Evolutionary conservation across 2,113 vertebrate species (phyloP).

Genomic region (Gnathonemus echidnorhynchus): DNA sequence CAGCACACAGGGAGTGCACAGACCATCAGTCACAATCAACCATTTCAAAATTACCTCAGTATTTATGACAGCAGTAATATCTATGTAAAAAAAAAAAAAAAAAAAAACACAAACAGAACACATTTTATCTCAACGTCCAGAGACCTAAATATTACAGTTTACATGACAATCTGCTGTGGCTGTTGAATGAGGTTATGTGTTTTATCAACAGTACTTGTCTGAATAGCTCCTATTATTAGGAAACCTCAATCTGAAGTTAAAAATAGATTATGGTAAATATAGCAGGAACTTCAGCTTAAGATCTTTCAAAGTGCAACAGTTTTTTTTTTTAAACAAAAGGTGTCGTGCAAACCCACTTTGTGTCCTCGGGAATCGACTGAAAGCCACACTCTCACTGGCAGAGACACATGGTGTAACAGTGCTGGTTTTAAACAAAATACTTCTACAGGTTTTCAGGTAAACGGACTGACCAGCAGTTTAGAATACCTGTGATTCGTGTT

Average conservation of each 20-base stretch:
- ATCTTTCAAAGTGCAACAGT: slow-evolving; percentile 9
- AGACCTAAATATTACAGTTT: slow-evolving; percentile 4
- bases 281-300: not conserved
- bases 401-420: slow-evolving; percentile 3
- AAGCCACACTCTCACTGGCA: slow-evolving; percentile 13
- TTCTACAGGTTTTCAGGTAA: not conserved
- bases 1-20: slow-evolving; percentile 1
- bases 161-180: not conserved
- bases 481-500: slow-evolving; percentile 15
- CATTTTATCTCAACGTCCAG: not conserved
- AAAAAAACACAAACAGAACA: not conserved
- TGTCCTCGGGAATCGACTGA: not conserved
- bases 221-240: not conserved
- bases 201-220: not conserved
- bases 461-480: slow-evolving; percentile 24
- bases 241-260: not conserved
- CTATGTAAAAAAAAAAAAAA: not conserved
- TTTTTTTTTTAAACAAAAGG: not conserved
- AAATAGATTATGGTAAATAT: not conserved
- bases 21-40: not conserved
- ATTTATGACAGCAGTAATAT: slow-evolving; percentile 6
- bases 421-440: slow-evolving; percentile 11
- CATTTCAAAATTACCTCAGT: slow-evolving; percentile 13
- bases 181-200: not conserved
- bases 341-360: slow-evolving; percentile 5